These are phyloP conservation scores for Salmo trutta DNA, from an alignment of 2,797 vertebrate genomes.

Conservation along the genomic window DNA sequence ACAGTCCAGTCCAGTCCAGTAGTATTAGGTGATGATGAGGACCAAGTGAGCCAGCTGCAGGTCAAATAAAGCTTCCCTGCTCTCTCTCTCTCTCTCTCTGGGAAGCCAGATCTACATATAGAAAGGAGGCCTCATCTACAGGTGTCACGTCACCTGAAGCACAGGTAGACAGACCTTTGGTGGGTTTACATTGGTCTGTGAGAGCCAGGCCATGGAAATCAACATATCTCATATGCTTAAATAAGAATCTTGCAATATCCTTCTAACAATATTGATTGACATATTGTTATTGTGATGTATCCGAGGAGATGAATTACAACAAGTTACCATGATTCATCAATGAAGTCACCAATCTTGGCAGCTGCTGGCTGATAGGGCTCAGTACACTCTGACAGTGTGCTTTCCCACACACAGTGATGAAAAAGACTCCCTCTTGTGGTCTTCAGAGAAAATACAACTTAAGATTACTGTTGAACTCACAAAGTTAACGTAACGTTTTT, in stretches of 20 bases:
- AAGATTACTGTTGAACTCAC: neutral
- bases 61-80: neutral
- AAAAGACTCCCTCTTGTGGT: neutral
- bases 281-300: neutral
- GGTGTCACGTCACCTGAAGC: slow-evolving; percentile 3
- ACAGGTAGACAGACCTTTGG: neutral
- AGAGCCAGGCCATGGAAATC: neutral
- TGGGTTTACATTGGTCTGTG: neutral
- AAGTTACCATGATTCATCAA: neutral
- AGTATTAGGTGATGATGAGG: slow-evolving; percentile 3
- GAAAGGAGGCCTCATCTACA: neutral
- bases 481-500: neutral
- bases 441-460: neutral
- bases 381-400: too few relatives aligned
- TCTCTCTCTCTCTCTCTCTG: neutral
- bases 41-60: slow-evolving; percentile 25
- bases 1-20: neutral
- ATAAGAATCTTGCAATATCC: neutral
- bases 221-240: neutral
- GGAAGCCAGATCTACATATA: neutral
- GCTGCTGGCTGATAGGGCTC: too few relatives aligned
- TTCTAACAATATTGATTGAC: neutral
- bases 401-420: neutral
- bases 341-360: neutral
- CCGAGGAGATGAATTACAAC: neutral